These are phyloP conservation scores for Pinctada fucata DNA, from an alignment of 2,888 invertebrate species.

Conservation along the genomic window DNA sequence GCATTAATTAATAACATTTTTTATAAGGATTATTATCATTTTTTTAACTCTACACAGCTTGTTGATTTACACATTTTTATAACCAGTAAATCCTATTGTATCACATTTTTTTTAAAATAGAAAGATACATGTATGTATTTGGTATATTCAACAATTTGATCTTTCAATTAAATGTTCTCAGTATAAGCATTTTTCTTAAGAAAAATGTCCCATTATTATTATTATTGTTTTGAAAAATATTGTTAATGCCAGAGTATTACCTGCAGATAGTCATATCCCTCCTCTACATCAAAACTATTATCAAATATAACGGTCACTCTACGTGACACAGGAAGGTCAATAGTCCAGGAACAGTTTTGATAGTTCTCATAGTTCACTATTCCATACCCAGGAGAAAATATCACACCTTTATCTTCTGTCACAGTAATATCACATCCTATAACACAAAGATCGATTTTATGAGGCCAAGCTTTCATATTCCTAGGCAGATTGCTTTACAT, in stretches of 20 bases:
- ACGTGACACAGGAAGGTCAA: constrained; percentile 87
- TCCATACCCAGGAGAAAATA: constrained; percentile 92
- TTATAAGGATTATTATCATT: no score
- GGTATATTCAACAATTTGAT: background rate
- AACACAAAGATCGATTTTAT: constrained; percentile 6
- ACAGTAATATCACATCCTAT: constrained; percentile 85
- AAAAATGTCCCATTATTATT: no score
- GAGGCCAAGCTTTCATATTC: background rate
- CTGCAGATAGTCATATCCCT: constrained; percentile 90
- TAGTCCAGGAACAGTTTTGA: constrained; percentile 92
- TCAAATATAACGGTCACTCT: constrained; percentile 90
- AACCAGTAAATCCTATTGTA: no score
- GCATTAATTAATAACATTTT: no score
- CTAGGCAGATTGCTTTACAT: no score
- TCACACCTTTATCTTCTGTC: constrained; percentile 87
- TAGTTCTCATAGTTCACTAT: constrained; percentile 92
- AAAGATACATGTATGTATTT: background rate
- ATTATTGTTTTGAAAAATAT: no score
- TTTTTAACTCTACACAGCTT: no score
- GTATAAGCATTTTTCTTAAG: no score
- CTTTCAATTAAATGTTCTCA: no score
- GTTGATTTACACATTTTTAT: no score
- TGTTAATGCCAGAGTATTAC: constrained; percentile 71
- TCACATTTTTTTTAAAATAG: no score
- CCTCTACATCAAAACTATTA: constrained; percentile 90